Base-by-base conservation (phyloP, 2,888 invertebrate species). In the Pecten maximus region DNA sequence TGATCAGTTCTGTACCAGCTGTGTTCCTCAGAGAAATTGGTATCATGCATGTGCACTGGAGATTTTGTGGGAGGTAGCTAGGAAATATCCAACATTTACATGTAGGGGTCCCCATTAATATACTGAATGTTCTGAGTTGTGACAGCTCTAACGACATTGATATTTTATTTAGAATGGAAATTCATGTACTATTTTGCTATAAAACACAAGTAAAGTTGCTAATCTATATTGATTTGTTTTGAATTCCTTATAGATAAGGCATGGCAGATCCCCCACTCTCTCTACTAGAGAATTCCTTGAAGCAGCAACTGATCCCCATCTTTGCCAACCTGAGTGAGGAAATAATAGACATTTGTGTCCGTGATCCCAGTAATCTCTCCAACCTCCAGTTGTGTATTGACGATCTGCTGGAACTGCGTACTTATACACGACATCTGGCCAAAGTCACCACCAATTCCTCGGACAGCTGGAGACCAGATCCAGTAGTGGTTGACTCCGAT, bases 261-360 rank as follows among this genome's bases (percentile, higher is more conserved):
- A 74, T 74, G 74, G 74, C 74, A 1, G 23, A 10, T 74, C 74
- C 74, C 12, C 74, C 19, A 35, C 35, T 74, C 35, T 74, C 74
- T 74, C 35, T 74, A 10, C 23, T 74, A 35, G 74, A 74, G 28
- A 74, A 28, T 28, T 74, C 74, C 35, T 74, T 74, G 28, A 74
- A 74, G 74, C 74, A 89, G 28, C 87, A 90, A 88, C 35, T 91
- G 28, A n/a, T 74, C 4, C 91, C 90, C 35, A 90, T 91, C 23
- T 91, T 91, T 40, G 90, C 91, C 15, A 91, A 91, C n/a, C 87
- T 91, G 40, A 90, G 88, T 10, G 88, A 74, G 23, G 90, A 90
- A 6, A 86, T 91, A n/a, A 60, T 91, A 12, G 35, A 87, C 16
- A 89, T 88, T 10, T 90, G 91, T 89, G 87, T 91, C 19, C 40